phyloP scores from a whole-genome alignment of 1,140 invertebrate species.

The Diachasma alloeum region DNA sequence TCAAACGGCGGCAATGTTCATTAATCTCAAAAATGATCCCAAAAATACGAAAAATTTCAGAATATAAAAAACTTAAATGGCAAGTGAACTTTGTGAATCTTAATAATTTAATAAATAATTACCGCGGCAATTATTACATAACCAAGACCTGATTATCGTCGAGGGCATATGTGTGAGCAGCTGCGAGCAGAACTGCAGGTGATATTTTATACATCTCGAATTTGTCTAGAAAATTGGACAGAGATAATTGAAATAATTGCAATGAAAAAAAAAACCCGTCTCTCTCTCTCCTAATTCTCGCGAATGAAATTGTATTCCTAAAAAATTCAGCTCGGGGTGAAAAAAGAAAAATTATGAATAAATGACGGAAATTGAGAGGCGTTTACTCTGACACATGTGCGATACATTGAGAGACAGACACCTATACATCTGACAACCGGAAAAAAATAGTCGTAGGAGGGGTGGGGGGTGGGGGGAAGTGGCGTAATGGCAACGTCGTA shows the following conservation, averaged over 20 bases:
- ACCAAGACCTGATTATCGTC: conserved; percentile 49
- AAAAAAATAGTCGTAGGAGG: conserved; percentile 48
- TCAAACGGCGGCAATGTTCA: too few species aligned
- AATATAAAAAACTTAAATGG: too few species aligned
- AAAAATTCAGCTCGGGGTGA: too few species aligned
- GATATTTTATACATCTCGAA: background rate
- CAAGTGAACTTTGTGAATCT: background rate
- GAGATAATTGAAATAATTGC: background rate
- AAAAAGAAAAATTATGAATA: background rate
- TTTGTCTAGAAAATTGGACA: background rate
- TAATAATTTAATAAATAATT: background rate
- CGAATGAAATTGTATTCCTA: too few species aligned
- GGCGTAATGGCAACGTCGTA: conserved; percentile 54
- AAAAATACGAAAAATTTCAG: too few species aligned
- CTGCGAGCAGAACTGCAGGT: conserved; percentile 1
- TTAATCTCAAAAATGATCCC: too few species aligned
- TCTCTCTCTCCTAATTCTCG: too few species aligned
- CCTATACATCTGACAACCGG: background rate
- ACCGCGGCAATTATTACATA: conserved; percentile 45
- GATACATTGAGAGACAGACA: background rate
- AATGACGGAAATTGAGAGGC: background rate
- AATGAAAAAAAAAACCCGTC: too few species aligned
- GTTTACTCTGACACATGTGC: background rate
- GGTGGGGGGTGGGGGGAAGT: conserved; percentile 52
- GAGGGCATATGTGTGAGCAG: conserved; percentile 15